Evolutionary conservation across 2,888 invertebrate species (phyloP).

Genomic region (Noctua comes): DNA sequence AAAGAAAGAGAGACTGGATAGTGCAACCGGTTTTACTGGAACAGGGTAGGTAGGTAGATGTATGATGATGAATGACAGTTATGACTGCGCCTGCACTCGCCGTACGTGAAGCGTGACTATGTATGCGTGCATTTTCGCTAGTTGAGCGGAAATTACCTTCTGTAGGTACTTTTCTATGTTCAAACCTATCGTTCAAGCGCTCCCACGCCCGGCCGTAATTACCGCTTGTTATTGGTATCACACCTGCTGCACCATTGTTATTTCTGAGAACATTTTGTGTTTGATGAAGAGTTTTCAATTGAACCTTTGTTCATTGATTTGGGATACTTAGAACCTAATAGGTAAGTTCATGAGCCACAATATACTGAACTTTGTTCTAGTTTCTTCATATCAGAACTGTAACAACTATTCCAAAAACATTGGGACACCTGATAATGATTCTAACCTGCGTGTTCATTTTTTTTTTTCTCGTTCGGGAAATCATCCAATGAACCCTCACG

Average conservation of each 20-base stretch:
- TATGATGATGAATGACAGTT: background rate
- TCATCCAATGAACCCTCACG: too few relatives aligned
- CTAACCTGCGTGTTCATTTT: too few relatives aligned
- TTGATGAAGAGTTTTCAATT: conserved; percentile 25
- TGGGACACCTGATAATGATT: background rate
- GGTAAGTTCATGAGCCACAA: background rate
- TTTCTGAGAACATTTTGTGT: conserved; percentile 34
- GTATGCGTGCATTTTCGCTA: background rate
- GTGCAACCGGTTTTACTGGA: too few relatives aligned
- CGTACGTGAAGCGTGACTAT: background rate
- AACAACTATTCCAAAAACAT: background rate
- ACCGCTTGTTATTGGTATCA: conserved; percentile 63
- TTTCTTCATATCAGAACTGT: background rate
- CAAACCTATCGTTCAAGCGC: background rate
- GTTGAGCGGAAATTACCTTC: background rate
- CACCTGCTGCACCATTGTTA: conserved; percentile 54
- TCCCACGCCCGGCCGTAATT: conserved; percentile 60
- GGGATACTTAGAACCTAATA: background rate
- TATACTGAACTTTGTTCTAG: background rate
- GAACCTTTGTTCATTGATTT: conserved; percentile 19
- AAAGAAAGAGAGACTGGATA: too few relatives aligned
- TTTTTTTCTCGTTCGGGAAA: too few relatives aligned
- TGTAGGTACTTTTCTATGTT: conserved; percentile 10
- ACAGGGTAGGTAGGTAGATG: background rate
- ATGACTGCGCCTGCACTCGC: background rate